Percentiles rank a stretch among this genome's conserved stretches.
Conservation (phyloP, 2,888 invertebrate species). For the Romanomermis culicivorax region DNA sequence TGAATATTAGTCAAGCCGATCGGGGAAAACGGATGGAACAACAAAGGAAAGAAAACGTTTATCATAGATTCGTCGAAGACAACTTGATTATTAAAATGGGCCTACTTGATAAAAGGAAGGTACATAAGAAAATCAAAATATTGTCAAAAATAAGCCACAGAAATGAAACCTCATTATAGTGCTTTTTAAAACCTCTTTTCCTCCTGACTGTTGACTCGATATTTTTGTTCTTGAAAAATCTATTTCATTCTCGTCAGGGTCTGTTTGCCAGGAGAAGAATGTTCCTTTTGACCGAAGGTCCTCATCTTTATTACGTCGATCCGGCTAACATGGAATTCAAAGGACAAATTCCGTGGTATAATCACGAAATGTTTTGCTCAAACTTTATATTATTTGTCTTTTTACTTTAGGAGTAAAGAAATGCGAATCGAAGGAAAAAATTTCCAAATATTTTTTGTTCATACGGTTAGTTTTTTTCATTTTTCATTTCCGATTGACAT, state of each 20-base stretch:
- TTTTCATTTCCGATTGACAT: neutral
- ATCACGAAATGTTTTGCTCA: too few relatives aligned
- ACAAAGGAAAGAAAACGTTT: conserved; percentile 38
- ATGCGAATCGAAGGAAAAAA: conserved; percentile 76
- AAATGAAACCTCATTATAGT: too few relatives aligned
- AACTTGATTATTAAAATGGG: conserved; percentile 85
- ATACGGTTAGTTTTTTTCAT: conserved; percentile 52
- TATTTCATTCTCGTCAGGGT: conserved; percentile 36
- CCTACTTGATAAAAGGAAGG: conserved; percentile 72
- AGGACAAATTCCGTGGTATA: conserved; percentile 88
- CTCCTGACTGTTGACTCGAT: too few relatives aligned
- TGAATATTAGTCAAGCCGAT: conserved; percentile 21
- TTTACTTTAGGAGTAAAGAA: conserved; percentile 45
- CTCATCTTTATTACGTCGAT: conserved; percentile 85
- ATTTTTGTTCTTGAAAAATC: too few relatives aligned
- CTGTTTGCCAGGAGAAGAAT: conserved; percentile 74
- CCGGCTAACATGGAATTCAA: conserved; percentile 77
- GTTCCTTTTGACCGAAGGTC: conserved; percentile 81
- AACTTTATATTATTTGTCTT: too few relatives aligned
- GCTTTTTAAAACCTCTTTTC: too few relatives aligned
- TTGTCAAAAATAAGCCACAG: neutral
- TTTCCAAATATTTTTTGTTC: conserved; percentile 89
- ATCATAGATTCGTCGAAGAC: conserved; percentile 63
- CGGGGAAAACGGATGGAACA: conserved; percentile 35
- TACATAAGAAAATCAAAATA: too few relatives aligned